phyloP scores from a whole-genome alignment of 2,888 invertebrate species.

The Hirtodrosophila confusa region DNA sequence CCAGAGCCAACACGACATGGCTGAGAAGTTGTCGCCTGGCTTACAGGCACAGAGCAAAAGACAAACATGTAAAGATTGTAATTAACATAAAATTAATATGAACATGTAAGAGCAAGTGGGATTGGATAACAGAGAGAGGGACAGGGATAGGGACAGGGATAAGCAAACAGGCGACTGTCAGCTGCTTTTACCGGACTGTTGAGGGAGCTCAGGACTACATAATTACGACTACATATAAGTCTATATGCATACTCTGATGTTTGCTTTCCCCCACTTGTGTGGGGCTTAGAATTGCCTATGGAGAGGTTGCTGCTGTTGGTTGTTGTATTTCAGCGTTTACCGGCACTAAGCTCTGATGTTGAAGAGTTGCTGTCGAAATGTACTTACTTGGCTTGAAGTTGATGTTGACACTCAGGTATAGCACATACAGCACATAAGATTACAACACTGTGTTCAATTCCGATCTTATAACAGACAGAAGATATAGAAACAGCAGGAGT shows the following conservation, averaged over 20 bases:
- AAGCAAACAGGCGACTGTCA: conserved; percentile 13
- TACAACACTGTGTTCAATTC: neutral
- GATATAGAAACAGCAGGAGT: too few species aligned
- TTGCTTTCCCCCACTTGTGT: conserved; percentile 7
- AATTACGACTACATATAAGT: conserved; percentile 14
- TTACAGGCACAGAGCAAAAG: conserved; percentile 24
- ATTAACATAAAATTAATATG: conserved; percentile 79
- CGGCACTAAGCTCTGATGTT: conserved; percentile 3
- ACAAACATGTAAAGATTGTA: conserved; percentile 69
- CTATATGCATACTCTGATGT: conserved; percentile 30
- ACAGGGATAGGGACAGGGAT: conserved; percentile 10
- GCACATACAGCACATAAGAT: neutral
- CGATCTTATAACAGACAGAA: neutral
- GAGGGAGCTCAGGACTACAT: conserved; percentile 26
- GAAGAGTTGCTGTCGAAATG: conserved; percentile 5
- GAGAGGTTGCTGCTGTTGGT: conserved; percentile 5
- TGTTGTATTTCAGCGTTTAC: conserved; percentile 3
- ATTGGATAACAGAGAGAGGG: conserved; percentile 13
- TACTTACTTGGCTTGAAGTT: conserved; percentile 2
- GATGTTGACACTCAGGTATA: conserved; percentile 16
- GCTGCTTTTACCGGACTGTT: conserved; percentile 28
- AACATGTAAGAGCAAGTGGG: conserved; percentile 50
- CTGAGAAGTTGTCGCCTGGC: conserved; percentile 9
- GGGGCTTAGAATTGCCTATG: neutral
- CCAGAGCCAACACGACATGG: conserved; percentile 22